These are phyloP conservation scores for Glaucidium brasilianum DNA, from an alignment of 2,113 vertebrate genomes.

Conservation along the genomic window DNA sequence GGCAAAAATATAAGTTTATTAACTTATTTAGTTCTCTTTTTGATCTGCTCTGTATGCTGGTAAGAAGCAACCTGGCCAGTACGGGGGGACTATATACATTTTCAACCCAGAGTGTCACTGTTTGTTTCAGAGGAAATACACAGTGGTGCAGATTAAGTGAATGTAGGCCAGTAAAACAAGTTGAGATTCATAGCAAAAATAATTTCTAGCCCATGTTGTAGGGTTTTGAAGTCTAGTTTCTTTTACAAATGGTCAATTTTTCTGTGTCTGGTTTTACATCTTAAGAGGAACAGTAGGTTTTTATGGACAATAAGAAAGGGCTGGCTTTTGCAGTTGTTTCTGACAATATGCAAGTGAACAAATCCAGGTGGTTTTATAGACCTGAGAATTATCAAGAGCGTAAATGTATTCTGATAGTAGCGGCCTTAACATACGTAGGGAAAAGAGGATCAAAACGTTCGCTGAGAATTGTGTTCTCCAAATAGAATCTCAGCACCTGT, in stretches of 20 bases:
- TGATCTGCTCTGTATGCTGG: background rate
- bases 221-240: background rate
- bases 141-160: background rate
- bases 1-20: background rate
- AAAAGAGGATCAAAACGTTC: slow-evolving; percentile 7
- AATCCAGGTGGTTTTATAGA: background rate
- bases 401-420: background rate
- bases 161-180: background rate
- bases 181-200: background rate
- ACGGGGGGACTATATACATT: background rate
- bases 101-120: background rate
- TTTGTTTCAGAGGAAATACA: background rate
- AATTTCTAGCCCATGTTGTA: background rate
- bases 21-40: background rate
- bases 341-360: background rate
- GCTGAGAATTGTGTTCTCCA: background rate
- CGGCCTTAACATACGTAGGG: background rate
- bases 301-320: background rate
- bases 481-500: background rate
- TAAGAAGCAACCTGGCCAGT: background rate
- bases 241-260: background rate
- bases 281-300: background rate
- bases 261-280: background rate
- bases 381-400: background rate
- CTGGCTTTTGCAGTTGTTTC: background rate